Evolutionary conservation across 2,113 vertebrate genomes (phyloP).

Genomic region (Vimba vimba): DNA sequence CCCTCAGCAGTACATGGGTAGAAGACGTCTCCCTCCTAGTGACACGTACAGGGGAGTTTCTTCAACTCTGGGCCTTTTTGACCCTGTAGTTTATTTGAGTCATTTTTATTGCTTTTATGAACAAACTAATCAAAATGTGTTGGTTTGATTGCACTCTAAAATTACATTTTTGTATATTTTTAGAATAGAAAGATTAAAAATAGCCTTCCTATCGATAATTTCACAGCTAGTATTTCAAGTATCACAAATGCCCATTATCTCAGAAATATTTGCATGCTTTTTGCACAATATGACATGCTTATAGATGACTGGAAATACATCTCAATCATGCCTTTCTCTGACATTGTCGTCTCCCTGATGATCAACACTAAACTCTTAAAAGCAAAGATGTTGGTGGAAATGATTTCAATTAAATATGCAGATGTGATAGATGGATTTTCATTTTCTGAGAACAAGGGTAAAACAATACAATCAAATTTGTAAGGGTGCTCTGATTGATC

Average conservation of each 20-base stretch:
- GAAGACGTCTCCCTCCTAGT: neutral
- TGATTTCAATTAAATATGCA: neutral
- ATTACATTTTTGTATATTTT: neutral
- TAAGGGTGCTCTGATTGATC: too few species aligned
- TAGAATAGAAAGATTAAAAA: too few species aligned
- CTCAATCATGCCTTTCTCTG: neutral
- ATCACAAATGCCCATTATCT: neutral
- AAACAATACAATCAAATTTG: too few species aligned
- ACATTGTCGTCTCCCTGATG: neutral
- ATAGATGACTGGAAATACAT: neutral
- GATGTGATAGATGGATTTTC: neutral
- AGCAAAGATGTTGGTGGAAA: neutral
- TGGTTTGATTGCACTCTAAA: neutral
- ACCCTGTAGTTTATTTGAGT: too few species aligned
- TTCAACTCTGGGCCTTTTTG: neutral
- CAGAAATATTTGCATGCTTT: neutral
- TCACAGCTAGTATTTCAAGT: too few species aligned
- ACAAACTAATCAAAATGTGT: neutral
- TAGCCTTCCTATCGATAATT: too few species aligned
- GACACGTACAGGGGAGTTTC: neutral
- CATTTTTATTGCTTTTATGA: neutral
- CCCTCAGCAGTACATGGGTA: neutral
- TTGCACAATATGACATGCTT: neutral
- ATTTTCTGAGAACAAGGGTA: neutral
- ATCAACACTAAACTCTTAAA: too few species aligned